A percentile compares a stretch with the other conserved stretches of the same genome.
Conservation (phyloP, 2,888 invertebrate genomes). For the Leptopilina syphax region DNA sequence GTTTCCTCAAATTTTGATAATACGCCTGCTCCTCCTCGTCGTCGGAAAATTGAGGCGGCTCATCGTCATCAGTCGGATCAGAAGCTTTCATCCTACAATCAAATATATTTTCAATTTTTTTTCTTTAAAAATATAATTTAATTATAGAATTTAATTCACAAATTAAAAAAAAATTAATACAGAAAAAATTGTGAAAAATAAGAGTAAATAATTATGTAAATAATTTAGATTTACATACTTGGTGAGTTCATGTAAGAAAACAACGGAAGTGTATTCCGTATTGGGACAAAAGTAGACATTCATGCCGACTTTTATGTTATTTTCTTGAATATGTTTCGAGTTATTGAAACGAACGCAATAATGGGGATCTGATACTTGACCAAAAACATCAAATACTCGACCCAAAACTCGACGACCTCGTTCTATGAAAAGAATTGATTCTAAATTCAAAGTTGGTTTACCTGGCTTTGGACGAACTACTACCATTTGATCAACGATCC, state of each 20-base stretch:
- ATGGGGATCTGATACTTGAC: slow-evolving; percentile 89
- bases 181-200: slow-evolving; percentile 13
- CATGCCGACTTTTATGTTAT: slow-evolving; percentile 83
- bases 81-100: slow-evolving; percentile 86
- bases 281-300: slow-evolving; percentile 91
- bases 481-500: slow-evolving; percentile 78
- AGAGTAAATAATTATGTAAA: slow-evolving; percentile 35
- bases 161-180: neutral
- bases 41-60: slow-evolving; percentile 93
- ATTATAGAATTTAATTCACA: no score
- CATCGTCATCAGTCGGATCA: slow-evolving; percentile 93
- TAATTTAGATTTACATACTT: slow-evolving; percentile 78
- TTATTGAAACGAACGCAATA: slow-evolving; percentile 96
- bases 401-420: slow-evolving; percentile 87
- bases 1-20: slow-evolving; percentile 62
- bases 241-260: slow-evolving; percentile 85
- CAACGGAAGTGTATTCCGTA: slow-evolving; percentile 85
- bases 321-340: slow-evolving; percentile 84
- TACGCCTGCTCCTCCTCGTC: slow-evolving; percentile 88
- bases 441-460: slow-evolving; percentile 89
- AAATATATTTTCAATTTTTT: slow-evolving; percentile 43
- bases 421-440: slow-evolving; percentile 91
- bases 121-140: neutral
- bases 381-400: slow-evolving; percentile 94
- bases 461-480: slow-evolving; percentile 85